These are phyloP conservation scores for Oryzias woworae DNA, from an alignment of 2,113 vertebrate genomes.

Conservation along the genomic window DNA sequence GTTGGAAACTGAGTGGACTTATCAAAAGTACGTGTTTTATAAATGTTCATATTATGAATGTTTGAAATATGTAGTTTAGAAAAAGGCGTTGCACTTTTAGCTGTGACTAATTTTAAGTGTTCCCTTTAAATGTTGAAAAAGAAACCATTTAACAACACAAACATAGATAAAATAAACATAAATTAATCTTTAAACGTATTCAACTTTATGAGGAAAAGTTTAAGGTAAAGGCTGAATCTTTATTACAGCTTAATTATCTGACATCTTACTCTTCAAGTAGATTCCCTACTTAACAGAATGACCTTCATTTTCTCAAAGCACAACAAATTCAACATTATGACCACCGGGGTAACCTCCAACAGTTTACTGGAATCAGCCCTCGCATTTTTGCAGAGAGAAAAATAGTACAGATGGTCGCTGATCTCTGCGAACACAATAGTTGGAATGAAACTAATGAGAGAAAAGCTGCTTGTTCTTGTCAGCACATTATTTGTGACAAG, in stretches of 20 bases:
- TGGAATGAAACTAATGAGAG: slow-evolving; percentile 2
- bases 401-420: neutral
- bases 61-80: too few relatives aligned
- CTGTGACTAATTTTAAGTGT: too few relatives aligned
- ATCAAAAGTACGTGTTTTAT: too few relatives aligned
- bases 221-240: neutral
- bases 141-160: too few relatives aligned
- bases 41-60: too few relatives aligned
- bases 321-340: neutral
- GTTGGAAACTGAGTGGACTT: too few relatives aligned
- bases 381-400: slow-evolving; percentile 1
- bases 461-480: neutral
- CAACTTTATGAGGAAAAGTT: neutral
- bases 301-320: neutral
- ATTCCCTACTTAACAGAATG: neutral
- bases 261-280: neutral
- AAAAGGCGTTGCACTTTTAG: too few relatives aligned
- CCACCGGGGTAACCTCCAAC: neutral
- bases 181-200: too few relatives aligned
- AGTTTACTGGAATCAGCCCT: slow-evolving; percentile 6
- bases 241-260: neutral
- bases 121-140: too few relatives aligned
- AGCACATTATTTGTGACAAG: neutral
- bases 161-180: too few relatives aligned
- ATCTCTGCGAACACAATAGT: neutral